Percentiles rank a stretch among this genome's conserved stretches.
Conservation (phyloP, 2,113 vertebrate species). For the Phrynocephalus versicolor region DNA sequence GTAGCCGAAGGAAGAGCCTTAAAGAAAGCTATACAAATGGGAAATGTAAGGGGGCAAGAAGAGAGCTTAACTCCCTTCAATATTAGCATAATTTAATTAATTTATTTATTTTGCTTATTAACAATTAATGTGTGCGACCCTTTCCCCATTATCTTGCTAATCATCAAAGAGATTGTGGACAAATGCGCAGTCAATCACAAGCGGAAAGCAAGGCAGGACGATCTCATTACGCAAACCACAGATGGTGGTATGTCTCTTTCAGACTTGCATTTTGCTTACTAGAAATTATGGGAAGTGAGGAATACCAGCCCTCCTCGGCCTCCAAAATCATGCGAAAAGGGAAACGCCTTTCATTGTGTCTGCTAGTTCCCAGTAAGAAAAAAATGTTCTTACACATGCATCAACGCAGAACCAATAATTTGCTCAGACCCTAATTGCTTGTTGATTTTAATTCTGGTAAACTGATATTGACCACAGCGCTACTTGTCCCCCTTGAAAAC, state of each 20-base stretch:
- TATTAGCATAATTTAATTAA: too few relatives aligned
- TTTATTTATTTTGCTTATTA: too few relatives aligned
- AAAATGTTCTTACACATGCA: background rate
- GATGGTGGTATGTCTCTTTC: background rate
- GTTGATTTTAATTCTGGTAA: background rate
- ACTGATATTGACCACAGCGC: background rate
- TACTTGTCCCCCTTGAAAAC: background rate
- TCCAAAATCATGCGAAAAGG: background rate
- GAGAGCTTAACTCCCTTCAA: too few relatives aligned
- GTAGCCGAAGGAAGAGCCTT: too few relatives aligned
- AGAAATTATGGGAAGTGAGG: constrained; percentile 2
- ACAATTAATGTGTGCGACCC: too few relatives aligned
- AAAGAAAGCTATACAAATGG: too few relatives aligned
- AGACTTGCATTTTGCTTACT: constrained; percentile 2
- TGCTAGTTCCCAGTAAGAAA: background rate
- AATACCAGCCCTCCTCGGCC: background rate
- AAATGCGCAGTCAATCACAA: background rate
- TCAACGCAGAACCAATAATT: background rate
- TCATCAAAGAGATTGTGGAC: too few relatives aligned
- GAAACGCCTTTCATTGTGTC: background rate
- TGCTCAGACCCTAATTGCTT: background rate
- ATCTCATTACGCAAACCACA: constrained; percentile 37
- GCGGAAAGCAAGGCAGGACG: constrained; percentile 14
- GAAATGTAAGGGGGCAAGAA: too few relatives aligned
- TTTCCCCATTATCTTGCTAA: too few relatives aligned